A percentile compares a stretch with the other conserved stretches of the same genome.
These are phyloP conservation scores for Scelioninae gen. 1 DNA, from an alignment of 2,888 invertebrate genomes.

Conservation along the genomic window DNA sequence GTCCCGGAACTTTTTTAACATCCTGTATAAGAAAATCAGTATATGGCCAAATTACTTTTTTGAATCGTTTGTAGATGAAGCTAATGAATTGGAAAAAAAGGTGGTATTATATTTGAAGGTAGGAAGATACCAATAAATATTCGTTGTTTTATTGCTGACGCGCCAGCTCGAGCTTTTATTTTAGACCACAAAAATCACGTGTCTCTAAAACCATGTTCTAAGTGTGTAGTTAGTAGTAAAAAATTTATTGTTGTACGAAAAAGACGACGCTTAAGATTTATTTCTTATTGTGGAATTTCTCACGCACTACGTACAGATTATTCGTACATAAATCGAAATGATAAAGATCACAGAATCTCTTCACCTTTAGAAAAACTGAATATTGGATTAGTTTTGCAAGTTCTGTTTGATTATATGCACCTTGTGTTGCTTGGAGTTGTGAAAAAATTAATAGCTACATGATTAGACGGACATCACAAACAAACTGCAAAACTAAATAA, in stretches of 20 bases:
- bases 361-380: slow-evolving; percentile 11
- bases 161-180: slow-evolving; percentile 7
- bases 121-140: background rate
- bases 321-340: slow-evolving; percentile 9
- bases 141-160: slow-evolving; percentile 5
- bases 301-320: background rate
- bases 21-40: too few species aligned
- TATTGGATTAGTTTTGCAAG: background rate
- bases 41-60: slow-evolving; percentile 15
- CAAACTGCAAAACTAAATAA: background rate
- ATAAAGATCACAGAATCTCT: background rate
- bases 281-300: background rate
- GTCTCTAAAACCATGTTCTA: background rate
- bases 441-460: slow-evolving; percentile 7
- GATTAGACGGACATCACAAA: slow-evolving; percentile 9
- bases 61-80: slow-evolving; percentile 9
- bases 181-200: slow-evolving; percentile 5
- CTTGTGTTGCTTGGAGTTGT: slow-evolving; percentile 20
- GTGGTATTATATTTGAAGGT: background rate
- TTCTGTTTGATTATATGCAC: slow-evolving; percentile 31
- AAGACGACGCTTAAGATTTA: slow-evolving; percentile 1
- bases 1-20: too few species aligned
- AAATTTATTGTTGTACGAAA: background rate
- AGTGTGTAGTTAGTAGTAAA: background rate
- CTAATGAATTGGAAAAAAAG: too few species aligned